Evolutionary conservation across 2,888 invertebrate genomes (phyloP).

Genomic region (Zelleria hepariella): DNA sequence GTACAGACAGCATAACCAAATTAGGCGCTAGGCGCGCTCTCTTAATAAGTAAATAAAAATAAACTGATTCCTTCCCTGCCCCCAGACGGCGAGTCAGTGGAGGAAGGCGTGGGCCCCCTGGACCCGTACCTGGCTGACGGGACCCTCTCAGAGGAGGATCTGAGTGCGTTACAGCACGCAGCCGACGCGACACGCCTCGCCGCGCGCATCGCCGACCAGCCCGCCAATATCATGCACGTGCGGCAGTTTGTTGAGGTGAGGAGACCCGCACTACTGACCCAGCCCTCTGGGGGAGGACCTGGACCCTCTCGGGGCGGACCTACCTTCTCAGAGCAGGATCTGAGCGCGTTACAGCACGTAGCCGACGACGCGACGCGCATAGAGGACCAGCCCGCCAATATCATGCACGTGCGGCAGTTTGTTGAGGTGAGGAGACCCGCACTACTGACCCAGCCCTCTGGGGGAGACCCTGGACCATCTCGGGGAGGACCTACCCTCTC

Average conservation of each 20-base stretch:
- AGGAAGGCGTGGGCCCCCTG: conserved; percentile 25
- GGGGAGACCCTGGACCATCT: conserved; percentile 27
- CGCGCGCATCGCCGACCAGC: conserved; percentile 87
- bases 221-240: conserved; percentile 88
- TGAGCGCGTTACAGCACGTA: conserved; percentile 69
- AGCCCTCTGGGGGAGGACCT: conserved; percentile 26
- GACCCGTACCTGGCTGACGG: conserved; percentile 30
- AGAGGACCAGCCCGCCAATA: conserved; percentile 88
- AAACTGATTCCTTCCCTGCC: too few species aligned
- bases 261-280: background rate
- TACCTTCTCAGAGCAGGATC: conserved; percentile 62
- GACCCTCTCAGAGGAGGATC: conserved; percentile 60
- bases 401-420: conserved; percentile 86
- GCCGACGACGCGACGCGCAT: conserved; percentile 81
- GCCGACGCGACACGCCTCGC: conserved; percentile 78
- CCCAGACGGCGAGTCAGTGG: conserved; percentile 35
- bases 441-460: conserved; percentile 8
- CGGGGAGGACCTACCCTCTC: conserved; percentile 42
- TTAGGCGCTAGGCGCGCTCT: background rate
- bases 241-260: conserved; percentile 80
- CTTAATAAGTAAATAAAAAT: too few species aligned
- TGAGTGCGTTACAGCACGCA: conserved; percentile 69
- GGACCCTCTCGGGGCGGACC: conserved; percentile 23
- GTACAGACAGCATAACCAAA: background rate
- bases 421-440: conserved; percentile 67